phyloP scores from a whole-genome alignment of 2,797 vertebrate species.

The Rhodeus uyekii region DNA sequence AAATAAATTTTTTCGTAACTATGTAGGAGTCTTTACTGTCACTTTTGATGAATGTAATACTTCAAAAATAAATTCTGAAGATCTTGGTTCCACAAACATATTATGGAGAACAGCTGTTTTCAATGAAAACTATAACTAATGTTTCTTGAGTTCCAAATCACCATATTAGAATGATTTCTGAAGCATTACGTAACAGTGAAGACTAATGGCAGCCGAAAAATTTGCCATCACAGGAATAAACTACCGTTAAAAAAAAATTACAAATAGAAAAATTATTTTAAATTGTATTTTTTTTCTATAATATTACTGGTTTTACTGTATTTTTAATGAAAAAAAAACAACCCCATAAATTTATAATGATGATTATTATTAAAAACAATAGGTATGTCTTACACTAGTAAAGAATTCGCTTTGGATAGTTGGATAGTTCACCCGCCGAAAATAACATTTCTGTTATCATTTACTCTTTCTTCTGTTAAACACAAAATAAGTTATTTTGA shows the following conservation, averaged over 20 bases:
- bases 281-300: no score
- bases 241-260: not conserved
- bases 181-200: not conserved
- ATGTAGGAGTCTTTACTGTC: not conserved
- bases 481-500: not conserved
- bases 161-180: not conserved
- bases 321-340: no score
- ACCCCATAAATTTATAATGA: no score
- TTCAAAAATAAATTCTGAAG: not conserved
- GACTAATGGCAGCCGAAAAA: no score
- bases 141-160: not conserved
- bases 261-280: not conserved
- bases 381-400: no score
- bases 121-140: not conserved
- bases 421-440: no score
- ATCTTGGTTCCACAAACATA: not conserved
- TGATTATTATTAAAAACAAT: no score
- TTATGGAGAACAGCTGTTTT: not conserved
- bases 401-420: no score
- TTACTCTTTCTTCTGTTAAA: not conserved
- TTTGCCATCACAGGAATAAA: not conserved
- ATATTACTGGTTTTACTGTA: no score
- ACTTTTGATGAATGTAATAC: no score
- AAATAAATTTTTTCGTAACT: no score
- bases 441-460: no score